Conservation (phyloP, 1,140 invertebrate genomes). For the Drosophila tsacasi region DNA sequence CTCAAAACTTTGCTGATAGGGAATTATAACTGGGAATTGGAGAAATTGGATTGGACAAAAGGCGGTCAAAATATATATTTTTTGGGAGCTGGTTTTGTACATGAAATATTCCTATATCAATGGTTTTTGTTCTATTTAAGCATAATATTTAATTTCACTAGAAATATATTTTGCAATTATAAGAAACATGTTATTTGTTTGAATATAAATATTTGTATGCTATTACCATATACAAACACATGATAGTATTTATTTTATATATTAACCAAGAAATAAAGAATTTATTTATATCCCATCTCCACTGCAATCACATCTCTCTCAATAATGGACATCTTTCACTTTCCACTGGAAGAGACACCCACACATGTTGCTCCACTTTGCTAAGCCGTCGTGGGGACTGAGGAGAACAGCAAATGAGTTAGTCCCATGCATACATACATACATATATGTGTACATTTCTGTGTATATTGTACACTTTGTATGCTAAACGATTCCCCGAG, state of each 20-base stretch:
- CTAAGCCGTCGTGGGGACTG: constrained; percentile 1
- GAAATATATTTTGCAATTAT: too few relatives aligned
- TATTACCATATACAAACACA: background rate
- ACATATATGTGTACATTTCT: background rate
- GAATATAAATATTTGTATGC: too few relatives aligned
- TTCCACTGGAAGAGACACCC: constrained; percentile 46
- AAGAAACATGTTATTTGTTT: too few relatives aligned
- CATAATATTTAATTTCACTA: too few relatives aligned
- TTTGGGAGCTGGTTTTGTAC: too few relatives aligned
- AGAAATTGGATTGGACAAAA: background rate
- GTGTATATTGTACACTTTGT: constrained; percentile 12
- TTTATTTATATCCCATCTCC: background rate
- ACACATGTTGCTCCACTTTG: constrained; percentile 72
- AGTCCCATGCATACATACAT: too few relatives aligned
- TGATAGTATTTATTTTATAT: background rate
- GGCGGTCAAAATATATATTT: background rate
- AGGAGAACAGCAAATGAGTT: constrained; percentile 15
- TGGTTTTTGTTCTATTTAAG: too few relatives aligned
- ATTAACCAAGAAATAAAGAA: background rate
- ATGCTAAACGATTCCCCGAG: constrained; percentile 52
- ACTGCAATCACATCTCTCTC: constrained; percentile 1
- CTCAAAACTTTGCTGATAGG: too few relatives aligned
- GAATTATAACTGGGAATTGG: background rate
- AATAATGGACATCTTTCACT: background rate
- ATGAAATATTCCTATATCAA: background rate